A percentile compares a stretch with the other conserved stretches of the same genome.
phyloP scores from a whole-genome alignment of 2,113 vertebrate genomes.

The Seriola dumerili region DNA sequence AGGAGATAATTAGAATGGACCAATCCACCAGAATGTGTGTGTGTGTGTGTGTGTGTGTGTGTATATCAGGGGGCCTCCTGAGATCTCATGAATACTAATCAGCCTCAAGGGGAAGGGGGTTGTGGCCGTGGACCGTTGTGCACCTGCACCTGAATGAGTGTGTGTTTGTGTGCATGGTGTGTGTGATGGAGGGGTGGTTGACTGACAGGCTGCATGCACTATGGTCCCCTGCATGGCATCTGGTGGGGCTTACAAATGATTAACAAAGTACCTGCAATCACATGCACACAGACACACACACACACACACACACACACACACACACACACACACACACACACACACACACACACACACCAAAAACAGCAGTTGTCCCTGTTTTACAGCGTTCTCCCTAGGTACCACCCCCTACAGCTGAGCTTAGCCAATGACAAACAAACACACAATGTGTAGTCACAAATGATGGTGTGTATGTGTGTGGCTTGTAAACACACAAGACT shows the following conservation, averaged over 20 bases:
- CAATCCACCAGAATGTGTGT: constrained; percentile 74
- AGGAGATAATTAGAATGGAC: constrained; percentile 84
- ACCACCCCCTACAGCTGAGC: constrained; percentile 20
- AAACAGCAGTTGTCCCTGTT: constrained; percentile 57
- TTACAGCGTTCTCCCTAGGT: constrained; percentile 32
- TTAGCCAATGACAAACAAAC: constrained; percentile 60
- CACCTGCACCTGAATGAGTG: constrained; percentile 69
- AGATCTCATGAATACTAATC: constrained; percentile 85
- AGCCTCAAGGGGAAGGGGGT: constrained; percentile 72
- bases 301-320: constrained; percentile 20
- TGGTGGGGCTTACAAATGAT: constrained; percentile 81
- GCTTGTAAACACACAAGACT: constrained; percentile 64
- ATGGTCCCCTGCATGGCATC: constrained; percentile 69
- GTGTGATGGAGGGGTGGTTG: constrained; percentile 60
- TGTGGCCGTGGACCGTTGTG: constrained; percentile 59
- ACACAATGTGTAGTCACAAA: constrained; percentile 45
- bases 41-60: constrained; percentile 40
- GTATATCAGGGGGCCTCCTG: constrained; percentile 65
- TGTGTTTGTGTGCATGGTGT: constrained; percentile 47
- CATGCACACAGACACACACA: constrained; percentile 34
- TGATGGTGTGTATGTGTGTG: constrained; percentile 15
- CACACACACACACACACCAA: not conserved
- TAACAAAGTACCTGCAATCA: constrained; percentile 78
- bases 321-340: not conserved
- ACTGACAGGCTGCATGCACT: constrained; percentile 69